Evolutionary conservation across 2,888 invertebrate species (phyloP), one percentile per base, ranked within the genome.

Genomic region (Idaea dimidiata): DNA sequence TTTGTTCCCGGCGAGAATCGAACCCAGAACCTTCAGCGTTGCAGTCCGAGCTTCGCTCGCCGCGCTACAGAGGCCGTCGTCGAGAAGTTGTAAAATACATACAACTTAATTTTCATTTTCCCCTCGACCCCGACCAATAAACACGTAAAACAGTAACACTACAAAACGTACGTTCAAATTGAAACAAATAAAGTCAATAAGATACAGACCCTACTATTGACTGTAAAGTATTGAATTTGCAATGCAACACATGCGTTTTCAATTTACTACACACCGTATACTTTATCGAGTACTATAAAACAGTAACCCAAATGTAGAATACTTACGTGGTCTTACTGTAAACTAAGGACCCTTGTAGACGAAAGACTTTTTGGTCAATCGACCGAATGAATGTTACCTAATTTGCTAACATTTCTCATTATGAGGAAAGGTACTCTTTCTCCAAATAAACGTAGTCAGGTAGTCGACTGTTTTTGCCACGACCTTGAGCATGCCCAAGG

Each of bases 271-370:
- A 18, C 57, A 43, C 65, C 18, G 61, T 62, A 61, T 61, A 63
- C 18, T 62, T 65, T 65, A 65, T 59, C 53, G 54, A 61, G 24
- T 17, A 62, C 63, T 63, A 66, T 66, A 66, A 60, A 33, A 63
- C 32, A 63, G 60, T 62, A n/a, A 63, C 18, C 56, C 17, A 18
- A 56, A 56, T 56, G 18, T 24, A 8, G 17, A 17, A 17, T 17
- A 55, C 18, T 16, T 10, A 66, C 66, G 61, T 64, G 61, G 57
- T 57, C 58, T 32, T 53, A 66, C 64, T 64, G 57, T 59, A 61
- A 64, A 43, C 43, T 43, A 43, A 43, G 43, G 43, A 43, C 6
- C 14, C 8, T 14, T 14, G 43, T 14, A 43, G 43, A 43, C 43
- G 0, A 10, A 7, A 43, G 43, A 43, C 8, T 14, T 43, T 43